Evolutionary conservation across 2,113 vertebrate species (phyloP), one percentile per base, ranked within the genome.

Genomic region (Vidua chalybeata): DNA sequence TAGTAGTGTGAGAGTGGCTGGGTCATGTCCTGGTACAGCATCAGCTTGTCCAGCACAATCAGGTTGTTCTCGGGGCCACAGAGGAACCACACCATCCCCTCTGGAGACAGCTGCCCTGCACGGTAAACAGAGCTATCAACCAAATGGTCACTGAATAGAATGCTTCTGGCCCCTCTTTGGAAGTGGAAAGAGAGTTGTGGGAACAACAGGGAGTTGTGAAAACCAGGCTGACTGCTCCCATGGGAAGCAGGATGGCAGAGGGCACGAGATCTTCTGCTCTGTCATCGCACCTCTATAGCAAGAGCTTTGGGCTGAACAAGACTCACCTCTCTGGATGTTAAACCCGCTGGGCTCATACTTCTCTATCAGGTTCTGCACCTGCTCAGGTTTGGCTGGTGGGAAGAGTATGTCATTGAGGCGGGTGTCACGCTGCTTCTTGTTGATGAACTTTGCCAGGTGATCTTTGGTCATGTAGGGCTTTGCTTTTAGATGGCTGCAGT

Each of bases 381-480:
- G 99, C 58, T 99, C 99, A 7, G 98, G 98, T 37, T 98, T 98
- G 27, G 98, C 97, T 10, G 97, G 98, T 0, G 99, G 99, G 91
- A 99, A 99, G 49, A 99, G 98, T 87, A 98, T 96, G 85, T 99
- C 98, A 15, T 99, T 99, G 75, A 99, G 99, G 55, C 99, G 98
- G 5, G 98, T 97, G 95, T 99, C 99, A 4, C 99, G 98, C 95
- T 99, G 99, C 61, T 99, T 99, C 97, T 99, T 98, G 84, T 99
- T 99, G 95, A 99, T 98, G 85, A 99, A 99, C 94, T 99, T 99
- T 51, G 98, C 98, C 97, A 99, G 97, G 87, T 99, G 99, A 21
- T 99, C 99, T 93, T 99, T 99, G 6, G 99, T 99, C 99, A 99
- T 99, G 97, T 99, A 99, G 63, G 99, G 99, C 95, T 99, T 99